Evolutionary conservation across 2,888 invertebrate species (phyloP), one percentile per base, ranked within the genome.

Genomic region (Scaeva pyrastri): DNA sequence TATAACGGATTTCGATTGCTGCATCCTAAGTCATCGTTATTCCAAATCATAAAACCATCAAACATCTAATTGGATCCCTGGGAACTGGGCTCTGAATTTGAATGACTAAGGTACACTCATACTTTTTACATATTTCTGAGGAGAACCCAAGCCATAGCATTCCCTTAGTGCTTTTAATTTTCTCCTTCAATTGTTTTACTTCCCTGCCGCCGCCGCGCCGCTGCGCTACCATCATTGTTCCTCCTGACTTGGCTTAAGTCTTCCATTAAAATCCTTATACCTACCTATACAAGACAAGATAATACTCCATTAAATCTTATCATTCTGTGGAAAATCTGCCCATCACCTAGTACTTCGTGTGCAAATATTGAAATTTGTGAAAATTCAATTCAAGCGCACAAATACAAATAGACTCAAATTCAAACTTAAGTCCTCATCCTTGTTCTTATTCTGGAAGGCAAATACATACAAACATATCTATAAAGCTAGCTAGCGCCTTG

Each of bases 291-390:
- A 77, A 68, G 58, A 70, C 64, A 71, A 66, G 68, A 85, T 80
- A 80, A 80, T 72, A 73, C 76, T 81, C 85, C 72, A 81, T 85
- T 81, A 85, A 85, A 81, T 85, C 81, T 81, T 85, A 85, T 81
- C 85, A 70, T 76, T 71, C 72, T 52, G n/a, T 16, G 72, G 60
- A 68, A 85, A 85, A 85, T 80, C 80, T 72, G 72, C 80, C 85
- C 85, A 80, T 72, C 81, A 80, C 72, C 81, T 85, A n/a, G n/a
- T n/a, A 84, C 76, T 80, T 76, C 81, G 68, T 73, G 85, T 82
- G 82, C 82, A 86, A 86, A 86, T 86, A 77, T 86, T 82, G 86
- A 86, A 86, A 86, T 86, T 86, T 86, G 86, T 78, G 82, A 86
- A 82, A 86, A 86, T 82, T 86, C 86, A 86, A 86, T 86, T 86